Evolutionary conservation across 2,888 invertebrate species (phyloP), one percentile per base, ranked within the genome.

Genomic region (Halocaridina rubra): DNA sequence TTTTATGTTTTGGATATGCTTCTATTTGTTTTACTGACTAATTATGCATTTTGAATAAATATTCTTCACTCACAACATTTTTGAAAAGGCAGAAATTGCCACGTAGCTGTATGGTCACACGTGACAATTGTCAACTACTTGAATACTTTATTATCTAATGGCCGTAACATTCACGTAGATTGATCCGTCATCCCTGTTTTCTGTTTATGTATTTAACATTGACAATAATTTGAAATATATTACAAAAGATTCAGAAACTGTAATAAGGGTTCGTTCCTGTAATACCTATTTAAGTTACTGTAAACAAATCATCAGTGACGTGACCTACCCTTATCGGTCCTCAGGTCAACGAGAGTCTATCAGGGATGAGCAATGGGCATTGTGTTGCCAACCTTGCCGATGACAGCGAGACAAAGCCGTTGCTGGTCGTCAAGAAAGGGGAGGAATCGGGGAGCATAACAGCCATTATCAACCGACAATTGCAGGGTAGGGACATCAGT

Each of bases 401-500:
- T 79, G 86, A 86, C 75, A 79, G 82, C 57, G 86, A 86, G 80
- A 86, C 72, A 19, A 86, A 86, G 72, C 86, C 86, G 30, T 80
- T 86, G 30, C 82, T 86, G 59, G 82, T 86, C 33, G 86, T 86
- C 69, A 86, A 86, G 86, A 79, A 82, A 76, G 82, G 86, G 76
- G 82, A 84, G 29, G 86, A 86, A 57, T 75, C 86, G 59, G 79
- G 80, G 53, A 84, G 86, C 86, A 84, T 82, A 67, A 86, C 86
- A 13, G 82, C 82, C 57, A 82, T 86, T 39, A 77, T 86, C 79
- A 86, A 86, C 80, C 86, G 86, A 29, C 86, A 86, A 76, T 84
- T 86, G 59, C 86, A 86, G 80, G 86, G 86, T 86, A 86, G 79
- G 86, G 53, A 46, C 79, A n/a, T n/a, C n/a, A n/a, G n/a, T n/a